Conservation (phyloP, 1,140 invertebrate genomes). For the Bombyx mandarina region DNA sequence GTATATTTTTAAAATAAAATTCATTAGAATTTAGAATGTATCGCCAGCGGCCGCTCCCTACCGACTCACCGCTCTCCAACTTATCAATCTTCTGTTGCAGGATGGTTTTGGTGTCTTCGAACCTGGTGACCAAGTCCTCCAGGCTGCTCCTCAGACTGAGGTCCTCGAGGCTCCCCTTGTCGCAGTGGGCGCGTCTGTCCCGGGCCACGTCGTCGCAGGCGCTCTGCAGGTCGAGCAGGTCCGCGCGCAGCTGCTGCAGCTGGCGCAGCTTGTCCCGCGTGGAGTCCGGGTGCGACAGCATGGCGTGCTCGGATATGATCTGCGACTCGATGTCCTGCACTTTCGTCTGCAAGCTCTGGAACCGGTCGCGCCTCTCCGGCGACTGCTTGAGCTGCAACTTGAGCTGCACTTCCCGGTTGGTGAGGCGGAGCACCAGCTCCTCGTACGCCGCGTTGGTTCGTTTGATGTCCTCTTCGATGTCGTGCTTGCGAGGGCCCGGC, state of each 20-base stretch:
- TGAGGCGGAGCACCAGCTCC: conserved; percentile 26
- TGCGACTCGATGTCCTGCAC: conserved; percentile 48
- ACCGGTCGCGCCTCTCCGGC: conserved; percentile 27
- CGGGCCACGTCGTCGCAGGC: conserved; percentile 47
- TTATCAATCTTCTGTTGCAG: conserved; percentile 49
- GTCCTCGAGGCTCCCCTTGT: conserved; percentile 57
- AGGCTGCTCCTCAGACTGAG: conserved; percentile 66
- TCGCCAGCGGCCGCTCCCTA: no score
- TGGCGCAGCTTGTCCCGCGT: conserved; percentile 56
- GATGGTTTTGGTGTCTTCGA: conserved; percentile 45
- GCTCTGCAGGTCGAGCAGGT: conserved; percentile 51
- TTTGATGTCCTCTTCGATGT: conserved; percentile 38
- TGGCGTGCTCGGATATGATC: conserved; percentile 63
- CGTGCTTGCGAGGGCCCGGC: conserved; percentile 40
- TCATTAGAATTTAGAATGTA: no score
- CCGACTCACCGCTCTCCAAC: conserved; percentile 34
- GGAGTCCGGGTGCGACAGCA: conserved; percentile 56
- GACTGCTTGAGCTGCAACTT: conserved; percentile 27
- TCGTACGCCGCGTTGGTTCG: conserved; percentile 39
- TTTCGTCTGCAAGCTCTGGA: conserved; percentile 27
- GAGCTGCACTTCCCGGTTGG: conserved; percentile 33
- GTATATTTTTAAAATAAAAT: no score
- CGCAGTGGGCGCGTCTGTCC: conserved; percentile 31
- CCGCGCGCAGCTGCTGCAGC: conserved; percentile 44
- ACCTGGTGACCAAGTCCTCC: conserved; percentile 47